Percentiles rank a stretch among this genome's conserved stretches.
These are phyloP conservation scores for Spinus olivaceus DNA, from an alignment of 2,797 vertebrate species.

Conservation along the genomic window DNA sequence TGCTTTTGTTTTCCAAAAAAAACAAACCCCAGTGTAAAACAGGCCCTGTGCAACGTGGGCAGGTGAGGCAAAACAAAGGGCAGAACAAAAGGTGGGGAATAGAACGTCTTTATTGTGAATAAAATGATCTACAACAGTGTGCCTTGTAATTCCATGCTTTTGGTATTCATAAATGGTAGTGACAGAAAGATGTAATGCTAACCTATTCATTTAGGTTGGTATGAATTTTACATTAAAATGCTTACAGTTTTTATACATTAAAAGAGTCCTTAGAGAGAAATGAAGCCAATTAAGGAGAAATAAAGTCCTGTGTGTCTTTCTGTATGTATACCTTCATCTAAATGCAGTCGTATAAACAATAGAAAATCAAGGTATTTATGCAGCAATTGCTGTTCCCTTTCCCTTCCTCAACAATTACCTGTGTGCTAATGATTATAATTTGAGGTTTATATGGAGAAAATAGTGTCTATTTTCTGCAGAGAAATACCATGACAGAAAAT, in stretches of 20 bases:
- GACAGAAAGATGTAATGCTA: slow-evolving; percentile 9
- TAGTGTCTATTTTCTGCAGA: not conserved
- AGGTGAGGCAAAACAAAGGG: not conserved
- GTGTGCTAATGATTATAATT: not conserved
- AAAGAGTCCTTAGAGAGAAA: not conserved
- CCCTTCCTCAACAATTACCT: not conserved
- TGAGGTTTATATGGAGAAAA: not conserved
- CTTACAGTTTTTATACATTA: slow-evolving; percentile 30
- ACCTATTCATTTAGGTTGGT: slow-evolving; percentile 7
- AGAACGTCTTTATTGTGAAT: not conserved
- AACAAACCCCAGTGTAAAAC: not conserved
- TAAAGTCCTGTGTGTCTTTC: not conserved
- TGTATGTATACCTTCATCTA: not conserved
- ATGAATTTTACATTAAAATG: slow-evolving; percentile 30
- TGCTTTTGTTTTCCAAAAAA: not conserved
- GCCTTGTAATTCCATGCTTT: not conserved
- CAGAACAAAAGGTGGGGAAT: not conserved
- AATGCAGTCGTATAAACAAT: not conserved
- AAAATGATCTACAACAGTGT: not conserved
- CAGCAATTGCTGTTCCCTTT: not conserved
- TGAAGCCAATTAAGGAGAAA: slow-evolving; percentile 37
- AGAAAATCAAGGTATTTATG: slow-evolving; percentile 18
- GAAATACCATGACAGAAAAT: not conserved
- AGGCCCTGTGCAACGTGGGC: not conserved
- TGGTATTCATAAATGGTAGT: slow-evolving; percentile 1